Evolutionary conservation across 2,888 invertebrate species (phyloP), one percentile per base, ranked within the genome.

Genomic region (Sphaerophoria taeniata): DNA sequence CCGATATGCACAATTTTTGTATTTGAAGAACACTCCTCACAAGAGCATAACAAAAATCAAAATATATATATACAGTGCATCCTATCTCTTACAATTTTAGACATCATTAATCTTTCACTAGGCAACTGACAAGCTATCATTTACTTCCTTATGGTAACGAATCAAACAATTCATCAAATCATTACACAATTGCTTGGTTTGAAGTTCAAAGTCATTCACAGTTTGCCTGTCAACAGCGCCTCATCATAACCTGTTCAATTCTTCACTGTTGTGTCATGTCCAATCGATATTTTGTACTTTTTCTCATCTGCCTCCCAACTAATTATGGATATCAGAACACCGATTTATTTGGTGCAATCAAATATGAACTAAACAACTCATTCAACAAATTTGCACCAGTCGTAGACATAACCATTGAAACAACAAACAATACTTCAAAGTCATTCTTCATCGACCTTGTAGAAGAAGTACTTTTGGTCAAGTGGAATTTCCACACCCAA

Each of bases 341-440:
- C 2, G 45, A 6, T 3, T 12, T 65, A 1, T 4, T 55, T 0
- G 11, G 6, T 4, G 73, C 63, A 6, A 39, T 74, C 1, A 16
- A 55, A 4, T 39, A 55, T 1, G 63, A 63, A 4, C 7, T 74
- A 34, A 7, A n/a, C 45, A 51, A 2, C 11, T 49, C 47, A 9
- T 65, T 65, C 7, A 65, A 74, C 34, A 24, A 4, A 7, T 36
- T 14, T 34, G 45, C 39, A 36, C 6, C 33, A 5, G 6, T 47
- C 0, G 0, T 74, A 12, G 56, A 65, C 5, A 31, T 74, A 5
- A 56, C 47, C 11, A 49, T 65, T 39, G 65, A 74, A 56, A 65
- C 74, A 11, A 47, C 9, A 4, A 24, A 33, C 11, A 55, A 7
- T 34, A 45, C 14, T 0, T n/a, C 36, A 9, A 65, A 56, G 49